Percentiles rank a stretch among this genome's conserved stretches.
Conservation (phyloP, 2,888 invertebrate species). For the Anticlea derivata region DNA sequence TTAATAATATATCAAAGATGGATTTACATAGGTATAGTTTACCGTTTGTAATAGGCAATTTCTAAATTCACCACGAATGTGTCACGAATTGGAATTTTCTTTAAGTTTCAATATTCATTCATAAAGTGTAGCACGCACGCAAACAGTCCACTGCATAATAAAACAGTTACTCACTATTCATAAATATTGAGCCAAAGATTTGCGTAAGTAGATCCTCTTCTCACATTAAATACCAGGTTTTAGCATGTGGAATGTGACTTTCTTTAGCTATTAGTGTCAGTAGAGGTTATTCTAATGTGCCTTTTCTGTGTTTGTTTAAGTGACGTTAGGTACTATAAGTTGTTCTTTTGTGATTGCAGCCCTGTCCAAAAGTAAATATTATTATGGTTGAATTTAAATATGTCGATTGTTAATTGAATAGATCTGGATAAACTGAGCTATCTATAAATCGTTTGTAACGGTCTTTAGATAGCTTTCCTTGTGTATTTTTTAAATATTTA, state of each 20-base stretch:
- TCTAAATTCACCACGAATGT: conserved; percentile 9
- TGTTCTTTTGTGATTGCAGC: no score
- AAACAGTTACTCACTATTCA: conserved; percentile 31
- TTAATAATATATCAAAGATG: neutral
- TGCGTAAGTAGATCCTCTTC: conserved; percentile 20
- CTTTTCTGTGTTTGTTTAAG: neutral
- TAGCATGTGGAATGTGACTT: conserved; percentile 16
- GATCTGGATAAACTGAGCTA: no score
- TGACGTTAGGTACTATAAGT: no score
- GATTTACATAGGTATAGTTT: no score
- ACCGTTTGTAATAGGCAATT: conserved; percentile 7
- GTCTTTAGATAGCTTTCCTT: no score
- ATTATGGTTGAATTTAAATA: no score
- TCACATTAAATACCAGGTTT: conserved; percentile 8
- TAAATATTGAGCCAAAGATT: conserved; percentile 27
- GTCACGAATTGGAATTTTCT: conserved; percentile 20
- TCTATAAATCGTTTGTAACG: no score
- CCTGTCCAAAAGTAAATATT: no score
- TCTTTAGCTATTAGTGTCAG: conserved; percentile 1
- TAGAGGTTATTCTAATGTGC: neutral
- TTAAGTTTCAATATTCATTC: conserved; percentile 33
- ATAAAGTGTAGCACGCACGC: conserved; percentile 32
- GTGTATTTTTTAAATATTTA: no score
- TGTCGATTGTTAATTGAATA: no score
- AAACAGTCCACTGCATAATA: conserved; percentile 27